Base-by-base conservation (phyloP, 2,797 vertebrate species). In the Furcifer pardalis region DNA sequence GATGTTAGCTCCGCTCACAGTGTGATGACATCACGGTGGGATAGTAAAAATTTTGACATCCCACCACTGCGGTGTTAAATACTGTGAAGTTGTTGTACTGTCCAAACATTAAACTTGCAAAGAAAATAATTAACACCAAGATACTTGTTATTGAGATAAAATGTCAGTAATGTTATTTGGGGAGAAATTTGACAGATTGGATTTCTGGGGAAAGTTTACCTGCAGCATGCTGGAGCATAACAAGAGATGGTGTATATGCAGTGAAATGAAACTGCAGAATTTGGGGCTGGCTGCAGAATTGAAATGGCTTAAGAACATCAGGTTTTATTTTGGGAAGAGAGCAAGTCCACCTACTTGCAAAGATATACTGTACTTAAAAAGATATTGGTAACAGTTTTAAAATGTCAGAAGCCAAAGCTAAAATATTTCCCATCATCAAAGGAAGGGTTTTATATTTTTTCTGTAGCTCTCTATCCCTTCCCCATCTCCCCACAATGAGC, bases 181-280 rank as follows among this genome's bases (percentile, higher is more conserved):
- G 77, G 63, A 77, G 85, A 4, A 75, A 88, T 79, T 88, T 90
- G 85, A 72, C 75, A 89, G 86, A 68, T 40, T 90, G 71, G 86
- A 46, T 91, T 88, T 72, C 89, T 40, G 12, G 83, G 85, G 81
- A 91, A 91, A 85, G 74, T 90, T 84, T 89, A 84, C 85, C 82
- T 86, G 82, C 73, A 86, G 84, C 83, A 81, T 85, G 91, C 76
- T n/a, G 80, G 71, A 65, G 80, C 83, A 87, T 8, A n/a, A 44
- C 15, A 15, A 37, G 32, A 12, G 7, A 15, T 12, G 13, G 2
- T 40, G 23, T 60, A 60, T 37, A 60, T 32, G 46, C 6, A 52
- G 46, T 35, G 46, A 15, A 52, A 30, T 59, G 56, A 35, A 56
- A 17, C 8, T 12, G 37, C 30, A 15, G 59, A 30, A 17, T 12